Conservation (phyloP, 1,140 invertebrate species). For the Hypsibius dujardini region DNA sequence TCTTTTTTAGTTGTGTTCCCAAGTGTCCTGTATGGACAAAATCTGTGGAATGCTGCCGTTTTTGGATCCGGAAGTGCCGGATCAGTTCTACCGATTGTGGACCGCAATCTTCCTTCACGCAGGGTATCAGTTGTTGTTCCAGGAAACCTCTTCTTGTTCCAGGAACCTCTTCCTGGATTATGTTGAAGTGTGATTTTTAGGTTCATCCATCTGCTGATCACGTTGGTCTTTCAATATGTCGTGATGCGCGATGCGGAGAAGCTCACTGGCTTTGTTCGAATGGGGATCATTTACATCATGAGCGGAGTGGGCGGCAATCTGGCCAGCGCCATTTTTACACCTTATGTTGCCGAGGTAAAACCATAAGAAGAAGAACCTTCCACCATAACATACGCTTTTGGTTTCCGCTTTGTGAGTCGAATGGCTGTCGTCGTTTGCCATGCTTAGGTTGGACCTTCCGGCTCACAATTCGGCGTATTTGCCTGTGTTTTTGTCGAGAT, state of each 20-base stretch:
- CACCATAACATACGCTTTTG: too few relatives aligned
- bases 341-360: constrained; percentile 87
- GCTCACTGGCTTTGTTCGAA: constrained; percentile 71
- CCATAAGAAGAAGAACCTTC: too few relatives aligned
- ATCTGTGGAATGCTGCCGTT: constrained; percentile 98
- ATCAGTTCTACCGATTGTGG: constrained; percentile 92
- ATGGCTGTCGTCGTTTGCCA: background rate
- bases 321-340: constrained; percentile 87
- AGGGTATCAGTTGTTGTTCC: constrained; percentile 42
- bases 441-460: constrained; percentile 70
- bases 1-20: constrained; percentile 27
- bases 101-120: constrained; percentile 94
- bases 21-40: constrained; percentile 87
- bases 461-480: constrained; percentile 75
- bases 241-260: constrained; percentile 91
- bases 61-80: constrained; percentile 67
- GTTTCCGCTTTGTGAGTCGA: background rate
- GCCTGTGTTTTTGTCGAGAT: constrained; percentile 80
- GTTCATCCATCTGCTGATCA: constrained; percentile 69
- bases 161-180: too few relatives aligned
- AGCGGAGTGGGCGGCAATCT: constrained; percentile 87
- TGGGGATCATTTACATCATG: constrained; percentile 79
- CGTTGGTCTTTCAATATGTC: constrained; percentile 72
- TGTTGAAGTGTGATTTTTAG: constrained; percentile 34
- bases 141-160: too few relatives aligned